Conservation (phyloP, 2,797 vertebrate genomes). For the Crocidura indochinensis region DNA sequence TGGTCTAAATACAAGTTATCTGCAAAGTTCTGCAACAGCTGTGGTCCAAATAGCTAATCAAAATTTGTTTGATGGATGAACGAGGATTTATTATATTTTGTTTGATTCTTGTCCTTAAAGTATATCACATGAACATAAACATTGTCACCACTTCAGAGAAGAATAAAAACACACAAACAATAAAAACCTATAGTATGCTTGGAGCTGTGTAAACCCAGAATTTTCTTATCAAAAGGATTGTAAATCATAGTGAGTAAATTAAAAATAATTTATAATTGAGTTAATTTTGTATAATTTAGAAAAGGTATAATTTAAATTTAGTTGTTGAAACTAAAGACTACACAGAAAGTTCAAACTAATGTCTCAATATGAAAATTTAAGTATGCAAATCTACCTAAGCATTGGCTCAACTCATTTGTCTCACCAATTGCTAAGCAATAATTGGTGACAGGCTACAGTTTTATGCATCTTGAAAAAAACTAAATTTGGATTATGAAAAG, state of each 20-base stretch:
- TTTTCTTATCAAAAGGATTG: too few relatives aligned
- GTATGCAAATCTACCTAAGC: neutral
- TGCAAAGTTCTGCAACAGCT: neutral
- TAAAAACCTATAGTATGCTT: too few relatives aligned
- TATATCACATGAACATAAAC: neutral
- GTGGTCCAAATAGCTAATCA: neutral
- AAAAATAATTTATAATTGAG: too few relatives aligned
- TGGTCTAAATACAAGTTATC: neutral
- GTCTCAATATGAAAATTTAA: constrained; percentile 57
- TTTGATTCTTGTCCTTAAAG: neutral
- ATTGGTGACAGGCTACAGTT: constrained; percentile 59
- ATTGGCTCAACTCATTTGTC: constrained; percentile 13
- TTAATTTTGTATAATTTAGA: constrained; percentile 17
- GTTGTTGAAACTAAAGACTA: constrained; percentile 7
- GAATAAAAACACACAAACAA: constrained; percentile 4
- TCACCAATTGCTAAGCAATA: constrained; percentile 71
- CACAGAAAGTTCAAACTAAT: constrained; percentile 9
- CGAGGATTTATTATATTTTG: neutral
- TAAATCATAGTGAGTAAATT: too few relatives aligned
- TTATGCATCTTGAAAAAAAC: neutral
- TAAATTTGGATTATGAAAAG: constrained; percentile 52
- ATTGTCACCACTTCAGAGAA: constrained; percentile 54
- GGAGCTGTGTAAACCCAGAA: too few relatives aligned
- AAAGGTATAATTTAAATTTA: constrained; percentile 30
- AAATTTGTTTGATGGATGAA: neutral